These are phyloP conservation scores for Macaca nemestrina DNA, from an alignment of 2,113 vertebrate species.

Conservation along the genomic window DNA sequence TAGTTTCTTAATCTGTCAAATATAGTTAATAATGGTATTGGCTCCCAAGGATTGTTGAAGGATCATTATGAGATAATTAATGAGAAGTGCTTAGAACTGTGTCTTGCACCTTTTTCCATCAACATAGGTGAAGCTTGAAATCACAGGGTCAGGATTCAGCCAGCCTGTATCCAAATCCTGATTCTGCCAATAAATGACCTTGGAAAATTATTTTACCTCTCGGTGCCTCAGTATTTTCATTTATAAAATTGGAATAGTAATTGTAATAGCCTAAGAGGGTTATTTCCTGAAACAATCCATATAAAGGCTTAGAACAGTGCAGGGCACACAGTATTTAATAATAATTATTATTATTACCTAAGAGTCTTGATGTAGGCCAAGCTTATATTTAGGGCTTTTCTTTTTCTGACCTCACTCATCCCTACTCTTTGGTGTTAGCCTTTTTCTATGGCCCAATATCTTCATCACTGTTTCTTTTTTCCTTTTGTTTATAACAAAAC, in stretches of 20 bases:
- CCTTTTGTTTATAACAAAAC: neutral
- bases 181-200: neutral
- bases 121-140: conserved; percentile 10
- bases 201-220: conserved; percentile 34
- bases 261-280: neutral
- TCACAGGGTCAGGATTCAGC: neutral
- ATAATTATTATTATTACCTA: neutral
- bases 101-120: conserved; percentile 2
- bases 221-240: neutral
- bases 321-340: neutral
- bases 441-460: neutral
- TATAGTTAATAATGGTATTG: neutral
- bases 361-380: neutral
- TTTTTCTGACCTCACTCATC: neutral
- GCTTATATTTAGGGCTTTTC: neutral
- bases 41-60: neutral
- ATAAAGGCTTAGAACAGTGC: neutral
- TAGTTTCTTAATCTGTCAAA: conserved; percentile 7
- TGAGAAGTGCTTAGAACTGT: neutral
- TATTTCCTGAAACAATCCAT: neutral
- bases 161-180: neutral
- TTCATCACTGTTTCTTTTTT: neutral
- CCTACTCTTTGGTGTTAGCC: neutral
- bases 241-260: neutral
- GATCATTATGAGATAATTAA: neutral